Evolutionary conservation across 2,888 invertebrate genomes (phyloP), one percentile per base, ranked within the genome.

Genomic region (Agrotis exclamationis): DNA sequence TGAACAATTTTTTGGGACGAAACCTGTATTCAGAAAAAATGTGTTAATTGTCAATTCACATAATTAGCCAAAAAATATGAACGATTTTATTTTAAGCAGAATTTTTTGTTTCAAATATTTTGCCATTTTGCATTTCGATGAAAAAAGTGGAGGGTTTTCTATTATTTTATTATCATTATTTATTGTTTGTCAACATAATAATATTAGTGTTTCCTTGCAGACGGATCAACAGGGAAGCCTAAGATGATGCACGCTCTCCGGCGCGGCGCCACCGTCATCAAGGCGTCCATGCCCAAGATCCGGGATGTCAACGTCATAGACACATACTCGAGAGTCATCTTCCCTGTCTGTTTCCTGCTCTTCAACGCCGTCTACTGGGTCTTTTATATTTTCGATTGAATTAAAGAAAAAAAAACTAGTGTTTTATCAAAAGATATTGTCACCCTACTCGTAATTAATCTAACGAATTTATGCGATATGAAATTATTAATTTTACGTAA

Each of bases 221-320:
- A 96, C 80, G 96, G 96, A 70, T 90, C 96, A 11, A 94, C 96
- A 1, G 97, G 97, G 78, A 97, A 97, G 84, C 97, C 97, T 2
- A 97, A 97, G 93, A 97, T 99, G 92, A 96, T 99, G 78, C 98
- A 98, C 91, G 98, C 98, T 18, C 96, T 99, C 20, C 97, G 97
- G 63, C 97, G 97, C 86, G 98, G 99, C 59, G 99, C 99, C 3
- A 97, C 98, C n/a, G 98, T 98, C 47, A 94, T 99, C 85, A 98
- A 98, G 90, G 97, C 98, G n/a, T 98, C 98, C 47, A 97, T 99
- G 97, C 99, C 99, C n/a, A 98, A 98, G 95, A 99, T 99, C 85
- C 98, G 99, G 88, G 99, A 99, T 94, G 99, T 99, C 76, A 99
- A 99, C 93, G 98, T 99, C 84, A 99, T 99, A 89, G 99, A 99